Base-by-base conservation (phyloP, 2,888 invertebrate species). In the Drosophila tanythrix region DNA sequence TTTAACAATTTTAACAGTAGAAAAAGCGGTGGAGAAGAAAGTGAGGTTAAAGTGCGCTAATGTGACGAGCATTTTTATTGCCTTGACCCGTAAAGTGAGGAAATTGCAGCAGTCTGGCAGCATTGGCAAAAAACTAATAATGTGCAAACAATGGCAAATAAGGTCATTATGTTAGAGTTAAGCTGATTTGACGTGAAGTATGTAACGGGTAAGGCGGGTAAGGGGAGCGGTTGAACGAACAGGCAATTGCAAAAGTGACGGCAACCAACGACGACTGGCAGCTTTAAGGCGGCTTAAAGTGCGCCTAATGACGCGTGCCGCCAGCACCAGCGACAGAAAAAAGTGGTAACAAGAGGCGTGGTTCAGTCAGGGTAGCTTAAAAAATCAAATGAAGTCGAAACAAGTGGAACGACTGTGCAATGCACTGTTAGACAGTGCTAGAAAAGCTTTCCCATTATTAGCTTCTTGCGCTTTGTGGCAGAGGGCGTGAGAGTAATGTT, bases 81-180 rank as follows among this genome's bases (percentile, higher is more conserved):
- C 90, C 86, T 86, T 86, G 86, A 86, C 89, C 86, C 69, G 89
- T 63, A 61, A 63, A 57, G 83, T 86, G 87, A 79, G 83, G 86
- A 90, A 89, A 86, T 89, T 86, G 64, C 74, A 68, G 68, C 59
- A 43, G 74, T 29, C 66, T 50, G 70, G 66, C 70, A 74, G 69
- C 70, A 73, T 69, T 62, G 60, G 77, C 64, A 75, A 70, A 78
- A 85, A 70, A 72, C 86, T 89, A 81, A 90, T 89, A 89, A 87
- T 74, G 80, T 90, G 82, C 89, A 87, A 76, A 89, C 89, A 81
- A 89, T 90, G 75, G 88, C 85, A 87, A 90, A 87, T 87, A 90
- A 90, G 86, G 90, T 90, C 82, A 90, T 87, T 87, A 90, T 83
- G 86, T 76, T 79, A 74, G 74, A 81, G 63, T 87, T 90, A 90